Base-by-base conservation (phyloP, 1,140 invertebrate genomes). In the Idris sp. region DNA sequence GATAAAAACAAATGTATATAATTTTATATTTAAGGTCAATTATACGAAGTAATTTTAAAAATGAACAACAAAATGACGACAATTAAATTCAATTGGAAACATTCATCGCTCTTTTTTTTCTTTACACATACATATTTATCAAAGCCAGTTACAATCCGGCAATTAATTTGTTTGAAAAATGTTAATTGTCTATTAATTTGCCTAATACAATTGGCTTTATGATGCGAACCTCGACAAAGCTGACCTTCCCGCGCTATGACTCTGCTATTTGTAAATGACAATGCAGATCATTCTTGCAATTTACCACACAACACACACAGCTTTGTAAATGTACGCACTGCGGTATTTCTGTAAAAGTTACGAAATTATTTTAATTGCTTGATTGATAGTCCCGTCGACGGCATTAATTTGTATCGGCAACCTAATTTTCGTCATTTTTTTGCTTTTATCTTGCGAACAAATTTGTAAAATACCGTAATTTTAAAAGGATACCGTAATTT, bases 191-290 rank as follows among this genome's bases (percentile, higher is more conserved):
- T 31, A 56, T 56, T 56, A 56, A 67, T 56, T 67, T 56, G 22
- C 33, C 51, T 67, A 56, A 56, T 56, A 67, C 62, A 56, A 67
- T 40, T 40, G 49, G 18, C 56, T 48, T 56, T 25, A 48, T 56
- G 6, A 38, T 10, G 46, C 19, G 33, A 4, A 4, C 11, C 30
- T 54, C 43, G 38, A 56, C 53, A 67, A 56, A 48, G 40, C 19
- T 51, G 40, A 40, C 62, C 62, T 56, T 67, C 62, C 49, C 11
- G 28, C 31, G 35, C 41, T 67, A 67, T 67, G 62, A 67, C 62
- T 56, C 44, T 48, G 51, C 62, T 48, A 56, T 67, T 56, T 49
- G 49, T 25, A 54, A 46, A 67, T 67, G 49, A 56, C 49, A 67
- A 48, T 38, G 49, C 62, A 8, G 30, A 56, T 67, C 49, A 46